Conservation (phyloP, 2,888 invertebrate species). For the Acleris laterana region DNA sequence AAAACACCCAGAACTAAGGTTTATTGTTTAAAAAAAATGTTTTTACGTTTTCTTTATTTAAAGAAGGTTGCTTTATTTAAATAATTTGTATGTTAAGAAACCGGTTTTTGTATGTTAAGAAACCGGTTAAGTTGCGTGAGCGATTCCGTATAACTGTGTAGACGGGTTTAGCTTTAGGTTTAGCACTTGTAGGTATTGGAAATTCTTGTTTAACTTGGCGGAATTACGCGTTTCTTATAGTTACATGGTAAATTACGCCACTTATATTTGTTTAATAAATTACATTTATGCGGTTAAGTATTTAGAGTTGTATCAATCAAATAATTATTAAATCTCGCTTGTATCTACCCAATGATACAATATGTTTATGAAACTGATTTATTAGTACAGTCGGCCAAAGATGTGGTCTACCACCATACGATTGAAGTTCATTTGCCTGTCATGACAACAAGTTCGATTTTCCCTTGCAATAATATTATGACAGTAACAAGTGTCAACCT, state of each 20-base stretch:
- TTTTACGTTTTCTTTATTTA: neutral
- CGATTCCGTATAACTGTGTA: slow-evolving; percentile 40
- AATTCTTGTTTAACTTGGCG: neutral
- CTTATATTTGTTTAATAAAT: neutral
- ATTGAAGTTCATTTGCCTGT: no score
- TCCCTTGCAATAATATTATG: no score
- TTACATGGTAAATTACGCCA: neutral
- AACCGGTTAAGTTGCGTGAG: slow-evolving; percentile 23
- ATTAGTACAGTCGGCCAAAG: no score
- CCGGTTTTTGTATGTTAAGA: neutral
- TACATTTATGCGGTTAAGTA: neutral
- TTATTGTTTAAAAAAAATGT: neutral
- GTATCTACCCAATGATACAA: no score
- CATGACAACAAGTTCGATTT: no score
- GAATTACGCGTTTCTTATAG: neutral
- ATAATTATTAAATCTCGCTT: no score
- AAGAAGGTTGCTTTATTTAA: no score
- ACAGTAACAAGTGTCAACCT: no score
- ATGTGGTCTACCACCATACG: no score
- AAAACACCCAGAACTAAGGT: neutral
- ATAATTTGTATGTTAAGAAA: no score
- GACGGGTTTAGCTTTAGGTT: slow-evolving; percentile 39
- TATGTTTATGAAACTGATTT: no score
- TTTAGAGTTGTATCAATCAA: no score
- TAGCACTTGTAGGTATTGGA: slow-evolving; percentile 37